These are phyloP conservation scores for human (Homo sapiens) DNA, from an alignment of 2,113 vertebrate genomes.

Conservation along the genomic window DNA sequence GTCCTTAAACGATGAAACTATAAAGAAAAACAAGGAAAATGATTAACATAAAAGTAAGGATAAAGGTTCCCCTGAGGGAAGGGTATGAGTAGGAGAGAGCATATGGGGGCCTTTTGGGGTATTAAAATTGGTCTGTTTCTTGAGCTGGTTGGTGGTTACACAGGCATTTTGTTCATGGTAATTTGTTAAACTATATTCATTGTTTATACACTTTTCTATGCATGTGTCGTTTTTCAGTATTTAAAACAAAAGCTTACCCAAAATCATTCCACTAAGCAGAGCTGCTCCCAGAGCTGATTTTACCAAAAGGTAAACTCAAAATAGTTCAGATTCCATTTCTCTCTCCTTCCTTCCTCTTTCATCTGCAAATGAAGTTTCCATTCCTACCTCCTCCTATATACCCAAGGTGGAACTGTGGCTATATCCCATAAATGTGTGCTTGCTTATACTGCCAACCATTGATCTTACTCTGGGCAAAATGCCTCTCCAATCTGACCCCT, in stretches of 20 bases:
- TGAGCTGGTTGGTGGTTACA: not conserved
- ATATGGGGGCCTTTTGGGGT: not conserved
- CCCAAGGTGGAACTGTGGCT: not conserved
- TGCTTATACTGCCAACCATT: not conserved
- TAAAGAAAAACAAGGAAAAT: not conserved
- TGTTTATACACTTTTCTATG: not conserved
- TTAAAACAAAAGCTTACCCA: not conserved
- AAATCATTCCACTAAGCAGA: not conserved
- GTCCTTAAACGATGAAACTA: not conserved
- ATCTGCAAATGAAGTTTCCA: conserved; percentile 52
- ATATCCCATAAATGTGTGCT: not conserved
- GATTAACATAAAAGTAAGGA: not conserved
- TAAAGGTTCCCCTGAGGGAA: not conserved
- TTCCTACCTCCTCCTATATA: not conserved
- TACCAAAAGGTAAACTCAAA: not conserved
- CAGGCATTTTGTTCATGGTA: not conserved
- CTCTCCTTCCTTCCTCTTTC: conserved; percentile 49
- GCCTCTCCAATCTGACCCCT: conserved; percentile 3
- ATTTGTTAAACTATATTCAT: not conserved
- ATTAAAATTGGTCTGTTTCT: not conserved
- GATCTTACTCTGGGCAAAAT: not conserved
- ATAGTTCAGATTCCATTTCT: not conserved
- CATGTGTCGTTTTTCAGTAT: not conserved
- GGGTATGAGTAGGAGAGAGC: not conserved
- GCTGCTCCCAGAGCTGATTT: not conserved